Percentiles rank a stretch among this genome's conserved stretches.
phyloP scores from a whole-genome alignment of 2,797 vertebrate genomes.

The Sylvilagus floridanus region DNA sequence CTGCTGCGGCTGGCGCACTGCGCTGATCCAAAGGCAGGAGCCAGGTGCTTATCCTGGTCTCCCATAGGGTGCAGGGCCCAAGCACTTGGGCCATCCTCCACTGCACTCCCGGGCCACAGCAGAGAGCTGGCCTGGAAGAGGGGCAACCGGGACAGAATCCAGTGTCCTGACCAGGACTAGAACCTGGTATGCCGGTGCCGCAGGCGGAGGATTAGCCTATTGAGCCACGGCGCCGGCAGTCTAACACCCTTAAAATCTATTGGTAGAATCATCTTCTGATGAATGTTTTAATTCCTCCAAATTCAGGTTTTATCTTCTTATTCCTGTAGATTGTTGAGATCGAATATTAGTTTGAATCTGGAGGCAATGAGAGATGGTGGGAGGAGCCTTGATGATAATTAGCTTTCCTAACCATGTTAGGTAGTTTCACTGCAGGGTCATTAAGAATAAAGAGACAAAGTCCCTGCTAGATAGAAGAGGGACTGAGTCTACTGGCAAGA shows the following conservation, averaged over 20 bases:
- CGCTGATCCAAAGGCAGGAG: no score
- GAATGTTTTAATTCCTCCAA: not conserved
- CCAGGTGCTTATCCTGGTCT: no score
- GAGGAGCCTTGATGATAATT: not conserved
- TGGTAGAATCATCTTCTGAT: slow-evolving; percentile 14
- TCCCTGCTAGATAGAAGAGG: not conserved
- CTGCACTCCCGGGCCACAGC: no score
- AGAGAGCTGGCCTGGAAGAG: no score
- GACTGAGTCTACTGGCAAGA: not conserved
- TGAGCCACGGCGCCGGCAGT: no score
- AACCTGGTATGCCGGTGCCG: no score
- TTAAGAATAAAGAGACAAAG: not conserved
- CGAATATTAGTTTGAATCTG: not conserved
- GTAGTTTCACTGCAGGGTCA: not conserved
- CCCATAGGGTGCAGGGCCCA: no score
- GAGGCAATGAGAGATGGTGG: not conserved
- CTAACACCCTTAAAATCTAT: not conserved
- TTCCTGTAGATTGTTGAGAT: not conserved
- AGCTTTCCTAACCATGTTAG: not conserved
- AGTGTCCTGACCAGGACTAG: no score
- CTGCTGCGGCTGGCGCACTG: no score
- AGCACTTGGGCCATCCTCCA: no score
- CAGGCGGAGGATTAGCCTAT: no score
- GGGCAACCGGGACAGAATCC: no score
- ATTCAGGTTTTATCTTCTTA: not conserved